A percentile compares a stretch with the other conserved stretches of the same genome.
These are phyloP conservation scores for Muscicapa striata DNA, from an alignment of 2,797 vertebrate species.

Conservation along the genomic window DNA sequence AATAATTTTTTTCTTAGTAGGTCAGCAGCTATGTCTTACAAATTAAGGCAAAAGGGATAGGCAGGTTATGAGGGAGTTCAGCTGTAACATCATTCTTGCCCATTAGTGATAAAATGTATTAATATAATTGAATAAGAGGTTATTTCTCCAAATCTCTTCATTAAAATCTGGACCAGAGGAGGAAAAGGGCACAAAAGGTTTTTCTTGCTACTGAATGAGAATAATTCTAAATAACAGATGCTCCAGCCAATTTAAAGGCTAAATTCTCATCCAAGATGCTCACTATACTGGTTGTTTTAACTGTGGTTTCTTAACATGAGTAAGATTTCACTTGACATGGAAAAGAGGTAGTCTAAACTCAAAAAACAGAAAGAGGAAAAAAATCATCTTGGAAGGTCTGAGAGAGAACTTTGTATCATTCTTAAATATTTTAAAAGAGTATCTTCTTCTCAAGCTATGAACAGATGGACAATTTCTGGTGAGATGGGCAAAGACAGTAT, in stretches of 20 bases:
- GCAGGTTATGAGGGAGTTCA: not conserved
- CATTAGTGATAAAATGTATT: not conserved
- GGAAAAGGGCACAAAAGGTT: not conserved
- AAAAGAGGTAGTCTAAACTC: not conserved
- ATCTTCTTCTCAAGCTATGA: not conserved
- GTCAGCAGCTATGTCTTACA: not conserved
- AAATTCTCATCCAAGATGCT: not conserved
- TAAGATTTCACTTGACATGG: not conserved
- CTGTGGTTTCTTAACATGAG: not conserved
- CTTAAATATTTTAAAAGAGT: not conserved
- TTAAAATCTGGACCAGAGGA: not conserved
- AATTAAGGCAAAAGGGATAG: not conserved
- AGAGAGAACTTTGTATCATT: not conserved
- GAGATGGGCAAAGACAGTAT: not conserved
- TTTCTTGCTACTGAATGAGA: not conserved
- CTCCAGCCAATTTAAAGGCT: not conserved
- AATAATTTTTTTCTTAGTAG: not conserved
- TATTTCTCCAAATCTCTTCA: not conserved
- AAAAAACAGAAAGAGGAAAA: not conserved
- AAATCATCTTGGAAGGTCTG: not conserved
- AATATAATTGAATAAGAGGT: not conserved
- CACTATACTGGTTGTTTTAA: not conserved
- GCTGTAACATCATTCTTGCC: not conserved
- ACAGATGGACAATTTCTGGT: slow-evolving; percentile 19
- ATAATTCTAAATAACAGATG: not conserved